Base-by-base conservation (phyloP, 1,140 invertebrate species). In the Cydia splendana region DNA sequence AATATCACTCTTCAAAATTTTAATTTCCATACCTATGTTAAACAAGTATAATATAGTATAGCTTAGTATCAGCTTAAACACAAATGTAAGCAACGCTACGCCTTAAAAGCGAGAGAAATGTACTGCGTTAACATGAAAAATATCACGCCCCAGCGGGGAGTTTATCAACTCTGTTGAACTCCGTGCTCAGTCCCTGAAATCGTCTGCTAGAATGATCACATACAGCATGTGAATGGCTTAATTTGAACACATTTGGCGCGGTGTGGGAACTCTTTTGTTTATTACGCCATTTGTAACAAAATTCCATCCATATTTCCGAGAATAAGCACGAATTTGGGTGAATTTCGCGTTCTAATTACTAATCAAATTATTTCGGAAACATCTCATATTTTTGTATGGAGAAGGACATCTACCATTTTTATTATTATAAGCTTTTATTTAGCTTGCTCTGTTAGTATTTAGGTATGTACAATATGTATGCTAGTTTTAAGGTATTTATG, bases 171-270 rank as follows among this genome's bases (percentile, higher is more conserved):
- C 57, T 24, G 57, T 24, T 20, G n/a, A 62, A 24, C 20, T 62
- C 57, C 57, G 10, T 62, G n/a, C 24, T 57, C 53, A 7, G 13
- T 15, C 48, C 15, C 6, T 57, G n/a, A 15, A 20, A 57, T 57
- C 53, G 53, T 57, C 53, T 62, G 9, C 20, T 24, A 24, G 57
- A 62, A 62, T 62, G 10, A 62, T 62, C 57, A 24, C 57, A 62
- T 12, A 20, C 57, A 62, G 20, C 20, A 62, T 24, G 57, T 62
- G 57, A 62, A 62, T 62, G 57, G 9, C 57, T 62, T 20, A 62
- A 62, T 62, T 62, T 62, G 57, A 62, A 62, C 57, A 24, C 57
- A 62, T 62, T 62, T 62, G 57, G 57, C 9, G 57, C 57, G 57
- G 20, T n/a, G 57, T 12, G 57, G 57, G 57, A 62, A 62, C 15